A percentile compares a stretch with the other conserved stretches of the same genome.
Evolutionary conservation across 2,888 invertebrate genomes (phyloP).

Genomic region (Monochamus alternatus): DNA sequence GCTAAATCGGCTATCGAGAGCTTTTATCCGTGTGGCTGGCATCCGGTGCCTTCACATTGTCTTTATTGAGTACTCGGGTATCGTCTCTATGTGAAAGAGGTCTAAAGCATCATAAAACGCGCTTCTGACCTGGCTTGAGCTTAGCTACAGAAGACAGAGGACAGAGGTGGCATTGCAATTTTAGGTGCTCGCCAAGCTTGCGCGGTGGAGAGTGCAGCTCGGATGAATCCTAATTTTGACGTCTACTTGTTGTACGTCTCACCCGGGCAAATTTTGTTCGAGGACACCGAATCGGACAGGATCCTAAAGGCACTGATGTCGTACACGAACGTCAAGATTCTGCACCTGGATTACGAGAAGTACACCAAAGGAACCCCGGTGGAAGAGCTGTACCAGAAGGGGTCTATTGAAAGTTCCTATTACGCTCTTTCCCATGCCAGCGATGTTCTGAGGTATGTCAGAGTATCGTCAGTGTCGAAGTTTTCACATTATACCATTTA

Average conservation of each 20-base stretch:
- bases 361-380: slow-evolving; percentile 75
- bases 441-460: slow-evolving; percentile 73
- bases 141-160: too few relatives aligned
- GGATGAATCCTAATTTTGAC: slow-evolving; percentile 74
- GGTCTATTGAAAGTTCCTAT: slow-evolving; percentile 71
- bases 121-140: too few relatives aligned
- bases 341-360: slow-evolving; percentile 71
- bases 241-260: slow-evolving; percentile 75
- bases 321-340: slow-evolving; percentile 73
- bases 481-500: too few relatives aligned
- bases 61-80: too few relatives aligned
- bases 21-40: too few relatives aligned
- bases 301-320: slow-evolving; percentile 67
- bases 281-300: slow-evolving; percentile 61
- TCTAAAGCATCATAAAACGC: too few relatives aligned
- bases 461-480: too few relatives aligned
- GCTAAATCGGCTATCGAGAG: too few relatives aligned
- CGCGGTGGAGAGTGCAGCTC: slow-evolving; percentile 80
- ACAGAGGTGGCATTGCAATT: not conserved
- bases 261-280: slow-evolving; percentile 64
- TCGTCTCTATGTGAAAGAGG: too few relatives aligned
- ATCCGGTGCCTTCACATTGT: too few relatives aligned
- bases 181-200: slow-evolving; percentile 76
- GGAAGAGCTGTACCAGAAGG: slow-evolving; percentile 72
- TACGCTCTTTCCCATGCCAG: slow-evolving; percentile 78